Evolutionary conservation across 2,797 vertebrate species (phyloP).

Genomic region (Enteromius argenteus): DNA sequence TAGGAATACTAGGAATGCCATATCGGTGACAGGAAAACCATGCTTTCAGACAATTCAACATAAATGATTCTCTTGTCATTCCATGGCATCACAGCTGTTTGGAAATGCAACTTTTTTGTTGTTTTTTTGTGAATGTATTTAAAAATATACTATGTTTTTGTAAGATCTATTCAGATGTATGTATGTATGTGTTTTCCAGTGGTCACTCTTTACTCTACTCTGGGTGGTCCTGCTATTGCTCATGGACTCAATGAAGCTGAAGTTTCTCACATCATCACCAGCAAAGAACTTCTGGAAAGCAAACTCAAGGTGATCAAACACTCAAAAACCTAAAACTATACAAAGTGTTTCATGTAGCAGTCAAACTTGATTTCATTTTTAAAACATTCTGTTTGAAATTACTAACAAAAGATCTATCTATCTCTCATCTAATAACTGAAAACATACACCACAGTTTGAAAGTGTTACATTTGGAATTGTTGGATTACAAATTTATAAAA

Average conservation of each 20-base stretch:
- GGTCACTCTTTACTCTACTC: conserved; percentile 92
- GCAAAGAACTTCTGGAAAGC: conserved; percentile 90
- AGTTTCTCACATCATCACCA: conserved; percentile 94
- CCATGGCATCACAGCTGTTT: background rate
- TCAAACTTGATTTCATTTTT: background rate
- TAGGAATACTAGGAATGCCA: background rate
- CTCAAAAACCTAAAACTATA: background rate
- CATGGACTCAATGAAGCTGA: conserved; percentile 92
- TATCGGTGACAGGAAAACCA: background rate
- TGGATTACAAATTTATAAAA: no score
- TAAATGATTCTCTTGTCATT: background rate
- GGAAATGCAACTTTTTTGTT: background rate
- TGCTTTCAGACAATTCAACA: background rate
- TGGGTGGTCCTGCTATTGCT: conserved; percentile 91
- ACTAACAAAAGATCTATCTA: background rate
- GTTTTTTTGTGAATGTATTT: no score
- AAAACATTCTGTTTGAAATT: background rate
- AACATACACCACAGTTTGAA: background rate
- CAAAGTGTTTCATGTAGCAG: background rate
- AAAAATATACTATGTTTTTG: no score
- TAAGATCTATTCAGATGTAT: background rate
- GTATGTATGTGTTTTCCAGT: conserved; percentile 76
- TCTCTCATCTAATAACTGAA: background rate
- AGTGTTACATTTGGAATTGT: background rate
- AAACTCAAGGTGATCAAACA: conserved; percentile 84